These are phyloP conservation scores for Pangasius larnaudii DNA, from an alignment of 2,797 vertebrate genomes.

Conservation along the genomic window DNA sequence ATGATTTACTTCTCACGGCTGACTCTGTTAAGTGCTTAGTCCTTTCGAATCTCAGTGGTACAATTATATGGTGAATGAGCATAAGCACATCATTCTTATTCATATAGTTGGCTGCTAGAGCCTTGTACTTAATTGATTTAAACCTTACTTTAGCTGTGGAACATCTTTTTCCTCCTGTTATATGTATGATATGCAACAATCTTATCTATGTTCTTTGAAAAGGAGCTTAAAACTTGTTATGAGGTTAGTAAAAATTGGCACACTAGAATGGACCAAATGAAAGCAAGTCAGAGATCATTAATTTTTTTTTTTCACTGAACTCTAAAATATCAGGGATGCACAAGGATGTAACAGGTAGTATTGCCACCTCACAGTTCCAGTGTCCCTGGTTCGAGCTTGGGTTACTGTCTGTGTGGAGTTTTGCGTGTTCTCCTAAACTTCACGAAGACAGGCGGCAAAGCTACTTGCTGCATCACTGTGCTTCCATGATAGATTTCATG, in stretches of 20 bases:
- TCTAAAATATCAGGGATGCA: neutral
- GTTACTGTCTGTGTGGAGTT: neutral
- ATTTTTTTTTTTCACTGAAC: neutral
- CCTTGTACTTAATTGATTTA: neutral
- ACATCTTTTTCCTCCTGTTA: neutral
- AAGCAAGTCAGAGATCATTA: neutral
- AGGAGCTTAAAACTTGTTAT: neutral
- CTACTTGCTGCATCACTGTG: neutral
- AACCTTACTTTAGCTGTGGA: neutral
- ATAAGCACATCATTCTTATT: neutral
- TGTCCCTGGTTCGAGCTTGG: neutral
- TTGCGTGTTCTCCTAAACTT: neutral
- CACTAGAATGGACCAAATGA: neutral
- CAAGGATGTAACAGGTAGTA: neutral
- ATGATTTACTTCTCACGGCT: conserved; percentile 7
- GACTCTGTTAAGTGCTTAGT: neutral
- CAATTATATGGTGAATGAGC: neutral
- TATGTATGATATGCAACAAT: too few relatives aligned
- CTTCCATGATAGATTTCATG: neutral
- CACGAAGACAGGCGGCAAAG: neutral
- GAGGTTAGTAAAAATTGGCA: neutral
- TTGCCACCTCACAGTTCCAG: neutral
- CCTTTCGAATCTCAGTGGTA: neutral
- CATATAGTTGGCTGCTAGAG: neutral
- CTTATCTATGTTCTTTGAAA: neutral